phyloP scores from a whole-genome alignment of 2,888 invertebrate species.

The Epirrhoe tristata region DNA sequence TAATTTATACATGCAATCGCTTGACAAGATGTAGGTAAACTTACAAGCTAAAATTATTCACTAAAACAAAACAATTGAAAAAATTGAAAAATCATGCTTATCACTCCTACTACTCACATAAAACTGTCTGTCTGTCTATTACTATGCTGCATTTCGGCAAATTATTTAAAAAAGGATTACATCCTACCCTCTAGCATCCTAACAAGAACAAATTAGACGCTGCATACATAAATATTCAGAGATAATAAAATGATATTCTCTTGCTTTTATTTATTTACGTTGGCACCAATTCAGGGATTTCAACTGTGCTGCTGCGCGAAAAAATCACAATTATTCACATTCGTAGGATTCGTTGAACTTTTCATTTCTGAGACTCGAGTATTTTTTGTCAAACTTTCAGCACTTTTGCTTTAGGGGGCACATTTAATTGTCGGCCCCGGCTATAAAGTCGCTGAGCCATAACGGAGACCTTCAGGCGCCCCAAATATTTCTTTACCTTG shows the following conservation, averaged over 20 bases:
- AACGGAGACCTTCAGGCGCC: neutral
- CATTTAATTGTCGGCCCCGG: neutral
- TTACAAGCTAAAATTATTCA: neutral
- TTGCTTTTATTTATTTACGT: slow-evolving; percentile 57
- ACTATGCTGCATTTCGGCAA: neutral
- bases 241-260: slow-evolving; percentile 39
- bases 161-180: neutral
- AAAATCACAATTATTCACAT: slow-evolving; percentile 48
- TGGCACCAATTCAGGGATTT: slow-evolving; percentile 67
- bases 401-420: neutral
- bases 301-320: slow-evolving; percentile 58
- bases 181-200: neutral
- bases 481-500: too few species aligned
- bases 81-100: too few species aligned
- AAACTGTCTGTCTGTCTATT: neutral
- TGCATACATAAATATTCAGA: neutral
- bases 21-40: neutral
- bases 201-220: neutral
- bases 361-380: neutral
- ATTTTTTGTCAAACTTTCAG: neutral
- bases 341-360: neutral
- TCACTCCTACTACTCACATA: too few species aligned
- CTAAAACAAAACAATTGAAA: too few species aligned
- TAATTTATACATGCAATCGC: neutral
- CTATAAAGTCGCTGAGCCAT: neutral